Evolutionary conservation across 2,113 vertebrate species (phyloP), one percentile per base, ranked within the genome.

Genomic region (Callipepla californica): DNA sequence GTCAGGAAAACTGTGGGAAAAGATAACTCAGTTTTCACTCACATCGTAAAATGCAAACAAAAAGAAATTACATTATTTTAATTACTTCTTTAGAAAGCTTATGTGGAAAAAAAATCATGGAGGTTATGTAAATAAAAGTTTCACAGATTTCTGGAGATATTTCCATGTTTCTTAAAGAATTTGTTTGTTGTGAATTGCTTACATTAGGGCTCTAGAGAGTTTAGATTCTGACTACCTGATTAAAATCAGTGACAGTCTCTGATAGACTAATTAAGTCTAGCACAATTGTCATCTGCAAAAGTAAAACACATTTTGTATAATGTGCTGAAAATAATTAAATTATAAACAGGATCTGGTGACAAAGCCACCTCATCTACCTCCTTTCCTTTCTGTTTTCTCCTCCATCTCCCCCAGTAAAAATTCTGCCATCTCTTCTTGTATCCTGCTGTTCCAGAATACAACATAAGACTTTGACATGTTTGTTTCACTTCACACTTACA

Each of bases 301-400:
- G 84, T 94, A 85, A 92, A 94, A 85, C 59, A 77, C 83, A 83
- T 82, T 95, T 91, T 85, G 50, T 53, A 70, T 93, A 94, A 87
- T 22, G 30, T 85, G 50, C 63, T 87, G 45, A 69, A 89, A 93
- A 81, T 73, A 91, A 87, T 90, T 73, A 93, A 76, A 50, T 38
- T n/a, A 42, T 75, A 66, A 93, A 45, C 34, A 50, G 10, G 34
- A 85, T 67, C 38, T 53, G 44, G 12, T 62, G 55, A 90, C 50
- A 6, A 58, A 57, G 20, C 25, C 45, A 21, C 38, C 57, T 38
- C 11, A n/a, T 23, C 40, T 63, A 45, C 34, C 34, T 1, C 14
- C 3, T 13, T 76, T 62, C 47, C 22, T 18, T 44, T 57, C n/a
- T 53, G 38, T 59, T 34, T 40, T 6, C 5, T 67, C 22, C 74